Base-by-base conservation (phyloP, 1,140 invertebrate species). In the Polypedilum pembai region DNA sequence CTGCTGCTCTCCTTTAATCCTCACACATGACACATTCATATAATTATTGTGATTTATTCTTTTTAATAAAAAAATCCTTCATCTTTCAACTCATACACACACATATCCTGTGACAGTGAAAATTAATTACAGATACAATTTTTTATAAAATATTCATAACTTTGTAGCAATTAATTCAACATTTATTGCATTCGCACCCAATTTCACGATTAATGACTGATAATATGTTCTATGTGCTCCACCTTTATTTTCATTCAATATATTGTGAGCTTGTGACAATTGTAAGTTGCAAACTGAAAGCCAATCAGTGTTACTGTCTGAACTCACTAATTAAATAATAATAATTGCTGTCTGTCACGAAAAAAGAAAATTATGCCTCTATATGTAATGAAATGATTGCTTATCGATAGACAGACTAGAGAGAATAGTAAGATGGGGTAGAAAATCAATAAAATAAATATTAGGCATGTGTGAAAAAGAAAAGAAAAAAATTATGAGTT, bases 301-400 rank as follows among this genome's bases (percentile, higher is more conserved):
- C 3, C 45, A 56, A 56, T 56, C 45, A 56, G 45, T 56, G 45
- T 56, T 56, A n/a, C n/a, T 15, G 45, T 56, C 45, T 56, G 45
- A 56, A n/a, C 45, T 56, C n/a, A 56, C 45, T 56, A 56, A 56
- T 56, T 56, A 56, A 56, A 56, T 56, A 56, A 56, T 56, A 56
- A 56, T 56, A 56, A 56, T 56, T 56, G 45, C 45, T n/a, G 45
- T 56, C 45, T 56, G 45, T 56, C 45, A 56, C 45, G 45, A 56
- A 15, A 56, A n/a, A 56, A 56, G 24, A 56, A 45, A 56, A 56
- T 56, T 56, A 56, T 56, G 45, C 2, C 5, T 33, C 24, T 33
- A 5, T 33, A 33, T 33, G 24, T 33, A 33, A 33, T 33, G 24
- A 33, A 33, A 33, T 33, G 24, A 33, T 33, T 33, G 24, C 24